Percentiles rank a stretch among this genome's conserved stretches.
These are phyloP conservation scores for Sebastes aleutianus DNA, from an alignment of 2,797 vertebrate genomes.

Conservation along the genomic window DNA sequence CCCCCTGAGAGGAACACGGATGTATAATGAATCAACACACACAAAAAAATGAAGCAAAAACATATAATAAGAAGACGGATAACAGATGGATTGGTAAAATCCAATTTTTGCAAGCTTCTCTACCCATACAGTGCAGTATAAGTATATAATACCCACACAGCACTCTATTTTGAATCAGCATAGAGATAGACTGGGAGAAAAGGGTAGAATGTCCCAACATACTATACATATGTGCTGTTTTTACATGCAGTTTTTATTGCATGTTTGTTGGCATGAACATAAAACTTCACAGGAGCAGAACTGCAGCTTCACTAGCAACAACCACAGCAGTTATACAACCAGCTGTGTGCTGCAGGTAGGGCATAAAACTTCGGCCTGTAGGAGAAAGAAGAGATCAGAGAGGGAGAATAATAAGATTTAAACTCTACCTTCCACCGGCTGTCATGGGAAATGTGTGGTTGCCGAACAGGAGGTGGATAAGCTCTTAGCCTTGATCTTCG, in stretches of 20 bases:
- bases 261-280: not conserved
- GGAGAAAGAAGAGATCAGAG: constrained; percentile 44
- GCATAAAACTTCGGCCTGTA: constrained; percentile 12
- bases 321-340: not conserved
- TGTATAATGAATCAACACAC: not conserved
- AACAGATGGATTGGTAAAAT: not conserved
- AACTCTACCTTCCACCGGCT: constrained; percentile 28
- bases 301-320: not conserved
- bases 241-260: not conserved
- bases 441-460: constrained; percentile 49
- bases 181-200: not conserved
- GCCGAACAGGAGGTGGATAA: constrained; percentile 55
- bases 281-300: not conserved
- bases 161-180: not conserved
- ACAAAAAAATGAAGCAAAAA: not conserved
- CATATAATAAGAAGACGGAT: not conserved
- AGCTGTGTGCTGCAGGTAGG: not conserved
- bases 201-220: not conserved
- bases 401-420: constrained; percentile 38
- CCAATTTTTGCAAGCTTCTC: not conserved
- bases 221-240: not conserved
- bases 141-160: not conserved
- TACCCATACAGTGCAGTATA: not conserved
- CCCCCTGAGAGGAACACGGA: not conserved
- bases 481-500: constrained; percentile 56